phyloP scores from a whole-genome alignment of 2,797 vertebrate genomes.

The Poeciliopsis paucimaculata region DNA sequence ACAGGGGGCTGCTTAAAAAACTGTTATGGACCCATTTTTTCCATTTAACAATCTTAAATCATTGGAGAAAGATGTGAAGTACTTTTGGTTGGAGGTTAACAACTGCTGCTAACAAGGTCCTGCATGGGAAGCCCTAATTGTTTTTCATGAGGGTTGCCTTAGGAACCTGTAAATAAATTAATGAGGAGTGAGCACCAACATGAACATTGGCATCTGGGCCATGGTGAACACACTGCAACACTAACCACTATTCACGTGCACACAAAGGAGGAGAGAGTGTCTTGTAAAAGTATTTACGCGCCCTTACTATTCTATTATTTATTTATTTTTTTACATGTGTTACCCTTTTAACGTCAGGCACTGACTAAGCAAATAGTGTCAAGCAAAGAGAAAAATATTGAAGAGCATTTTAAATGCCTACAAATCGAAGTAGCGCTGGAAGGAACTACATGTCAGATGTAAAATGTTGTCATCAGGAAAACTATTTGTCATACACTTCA shows the following conservation, averaged over 20 bases:
- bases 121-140: constrained; percentile 56
- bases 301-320: not conserved
- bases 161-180: constrained; percentile 69
- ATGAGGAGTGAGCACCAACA: constrained; percentile 40
- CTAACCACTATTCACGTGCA: not conserved
- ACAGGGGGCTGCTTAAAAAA: constrained; percentile 29
- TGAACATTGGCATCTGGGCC: constrained; percentile 12
- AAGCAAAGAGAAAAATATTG: not conserved
- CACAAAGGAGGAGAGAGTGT: not conserved
- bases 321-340: not conserved
- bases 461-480: not conserved
- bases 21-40: constrained; percentile 37
- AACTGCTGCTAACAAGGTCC: constrained; percentile 58
- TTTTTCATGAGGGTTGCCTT: constrained; percentile 59
- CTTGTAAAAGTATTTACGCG: not conserved
- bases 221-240: constrained; percentile 8
- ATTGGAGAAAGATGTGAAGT: constrained; percentile 52
- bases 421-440: not conserved
- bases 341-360: not conserved
- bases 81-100: constrained; percentile 61
- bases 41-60: constrained; percentile 50
- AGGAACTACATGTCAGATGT: not conserved
- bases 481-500: not conserved
- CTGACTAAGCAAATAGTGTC: not conserved
- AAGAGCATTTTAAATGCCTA: not conserved